Evolutionary conservation across 2,113 vertebrate genomes (phyloP).

Genomic region (Elaphurus davidianus): DNA sequence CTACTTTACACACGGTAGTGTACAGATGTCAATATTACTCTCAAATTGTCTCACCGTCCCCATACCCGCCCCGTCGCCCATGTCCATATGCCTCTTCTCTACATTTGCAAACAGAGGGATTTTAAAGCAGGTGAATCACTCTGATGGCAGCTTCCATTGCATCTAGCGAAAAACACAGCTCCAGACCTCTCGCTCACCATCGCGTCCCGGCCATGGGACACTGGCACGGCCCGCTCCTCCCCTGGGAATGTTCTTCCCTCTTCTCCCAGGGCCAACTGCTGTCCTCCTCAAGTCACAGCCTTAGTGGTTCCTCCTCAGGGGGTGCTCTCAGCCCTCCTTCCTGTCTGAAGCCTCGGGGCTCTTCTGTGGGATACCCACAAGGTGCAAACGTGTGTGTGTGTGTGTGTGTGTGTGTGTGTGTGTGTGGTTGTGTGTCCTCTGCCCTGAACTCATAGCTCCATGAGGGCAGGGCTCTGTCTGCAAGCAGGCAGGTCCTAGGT

Average conservation of each 20-base stretch:
- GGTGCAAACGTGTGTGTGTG: background rate
- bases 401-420: too few species aligned
- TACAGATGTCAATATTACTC: background rate
- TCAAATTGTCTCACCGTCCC: background rate
- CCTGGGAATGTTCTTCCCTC: background rate
- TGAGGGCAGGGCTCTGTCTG: fast-evolving
- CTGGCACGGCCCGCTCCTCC: fast-evolving
- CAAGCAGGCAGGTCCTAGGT: fast-evolving
- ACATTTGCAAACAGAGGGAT: background rate
- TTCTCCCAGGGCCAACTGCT: fast-evolving
- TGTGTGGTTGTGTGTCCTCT: fast-evolving
- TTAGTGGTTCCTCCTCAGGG: background rate
- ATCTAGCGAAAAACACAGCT: background rate
- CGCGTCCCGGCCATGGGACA: fast-evolving
- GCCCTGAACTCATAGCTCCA: fast-evolving
- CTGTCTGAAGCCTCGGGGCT: background rate
- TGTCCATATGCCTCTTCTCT: background rate
- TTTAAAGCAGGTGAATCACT: background rate
- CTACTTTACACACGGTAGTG: fast-evolving
- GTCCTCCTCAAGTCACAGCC: fast-evolving
- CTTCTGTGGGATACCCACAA: fast-evolving
- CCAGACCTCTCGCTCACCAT: fast-evolving
- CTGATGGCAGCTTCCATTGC: fast-evolving
- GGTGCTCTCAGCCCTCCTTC: fast-evolving
- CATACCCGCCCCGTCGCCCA: fast-evolving